A percentile compares a stretch with the other conserved stretches of the same genome.
Evolutionary conservation across 2,888 invertebrate genomes (phyloP).

Genomic region (Synergus itoensis): DNA sequence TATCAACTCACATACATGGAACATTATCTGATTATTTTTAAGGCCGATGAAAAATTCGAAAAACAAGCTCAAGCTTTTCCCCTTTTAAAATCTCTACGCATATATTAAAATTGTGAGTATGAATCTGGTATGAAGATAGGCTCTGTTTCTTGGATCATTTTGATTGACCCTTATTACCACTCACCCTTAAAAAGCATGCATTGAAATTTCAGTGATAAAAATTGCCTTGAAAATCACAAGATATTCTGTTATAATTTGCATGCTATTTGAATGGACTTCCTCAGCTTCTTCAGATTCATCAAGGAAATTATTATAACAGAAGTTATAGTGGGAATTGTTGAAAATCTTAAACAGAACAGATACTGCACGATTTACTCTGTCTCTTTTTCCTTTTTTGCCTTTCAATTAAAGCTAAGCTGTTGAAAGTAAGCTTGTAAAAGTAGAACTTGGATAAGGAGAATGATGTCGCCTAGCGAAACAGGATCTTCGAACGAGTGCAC

Average conservation of each 20-base stretch:
- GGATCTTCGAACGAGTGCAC: constrained; percentile 30
- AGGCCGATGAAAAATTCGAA: neutral
- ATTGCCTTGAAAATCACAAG: neutral
- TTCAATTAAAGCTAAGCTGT: constrained; percentile 13
- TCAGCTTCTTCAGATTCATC: neutral
- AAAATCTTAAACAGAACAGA: neutral
- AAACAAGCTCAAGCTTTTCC: neutral
- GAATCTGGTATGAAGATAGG: neutral
- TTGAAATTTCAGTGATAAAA: neutral
- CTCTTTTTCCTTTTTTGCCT: neutral
- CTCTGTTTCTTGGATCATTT: neutral
- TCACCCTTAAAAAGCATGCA: neutral
- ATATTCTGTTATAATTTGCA: neutral
- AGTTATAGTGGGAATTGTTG: neutral
- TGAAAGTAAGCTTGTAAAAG: constrained; percentile 41
- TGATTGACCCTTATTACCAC: neutral
- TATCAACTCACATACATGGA: neutral
- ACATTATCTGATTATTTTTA: neutral
- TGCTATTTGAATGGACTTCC: neutral
- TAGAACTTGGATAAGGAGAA: constrained; percentile 36
- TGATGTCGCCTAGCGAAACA: constrained; percentile 37
- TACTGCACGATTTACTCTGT: constrained; percentile 23
- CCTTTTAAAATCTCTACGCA: neutral
- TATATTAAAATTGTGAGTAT: neutral
- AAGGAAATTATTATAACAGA: neutral